Evolutionary conservation across 2,797 vertebrate genomes (phyloP).

Genomic region (Sebastes kiyomatsui): DNA sequence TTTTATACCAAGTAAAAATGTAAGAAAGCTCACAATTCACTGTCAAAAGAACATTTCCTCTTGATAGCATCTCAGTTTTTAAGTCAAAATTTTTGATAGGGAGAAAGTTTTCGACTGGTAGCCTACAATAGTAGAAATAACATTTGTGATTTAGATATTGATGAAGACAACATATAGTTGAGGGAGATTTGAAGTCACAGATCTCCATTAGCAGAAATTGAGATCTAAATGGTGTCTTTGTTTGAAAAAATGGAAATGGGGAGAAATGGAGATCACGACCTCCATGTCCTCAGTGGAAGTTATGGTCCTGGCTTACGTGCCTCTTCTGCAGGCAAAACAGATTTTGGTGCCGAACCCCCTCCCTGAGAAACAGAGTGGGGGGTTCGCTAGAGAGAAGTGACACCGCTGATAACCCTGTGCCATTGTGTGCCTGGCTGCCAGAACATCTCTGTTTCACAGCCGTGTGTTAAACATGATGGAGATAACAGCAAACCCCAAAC

Average conservation of each 20-base stretch:
- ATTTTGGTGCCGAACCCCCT: slow-evolving; percentile 2
- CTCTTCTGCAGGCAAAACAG: slow-evolving; percentile 36
- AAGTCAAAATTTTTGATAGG: neutral
- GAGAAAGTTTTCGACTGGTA: neutral
- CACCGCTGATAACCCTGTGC: slow-evolving; percentile 63
- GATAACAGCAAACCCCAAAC: slow-evolving; percentile 70
- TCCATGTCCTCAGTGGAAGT: slow-evolving; percentile 8
- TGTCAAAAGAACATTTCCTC: neutral
- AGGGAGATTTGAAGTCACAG: neutral
- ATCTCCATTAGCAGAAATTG: neutral
- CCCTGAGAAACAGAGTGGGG: slow-evolving; percentile 13
- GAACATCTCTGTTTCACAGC: slow-evolving; percentile 49
- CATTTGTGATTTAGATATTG: neutral
- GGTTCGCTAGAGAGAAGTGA: slow-evolving; percentile 26
- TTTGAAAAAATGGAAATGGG: slow-evolving; percentile 28
- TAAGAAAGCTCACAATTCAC: neutral
- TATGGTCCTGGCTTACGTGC: slow-evolving; percentile 1
- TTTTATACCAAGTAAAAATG: neutral
- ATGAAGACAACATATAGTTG: neutral
- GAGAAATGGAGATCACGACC: slow-evolving; percentile 18
- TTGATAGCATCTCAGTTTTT: neutral
- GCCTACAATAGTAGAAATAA: neutral
- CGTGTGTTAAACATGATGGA: slow-evolving; percentile 51
- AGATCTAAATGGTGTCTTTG: slow-evolving; percentile 28
- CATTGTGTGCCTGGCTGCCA: slow-evolving; percentile 55